Conservation (phyloP, 2,888 invertebrate species). For the Strigamia transsilvanica region DNA sequence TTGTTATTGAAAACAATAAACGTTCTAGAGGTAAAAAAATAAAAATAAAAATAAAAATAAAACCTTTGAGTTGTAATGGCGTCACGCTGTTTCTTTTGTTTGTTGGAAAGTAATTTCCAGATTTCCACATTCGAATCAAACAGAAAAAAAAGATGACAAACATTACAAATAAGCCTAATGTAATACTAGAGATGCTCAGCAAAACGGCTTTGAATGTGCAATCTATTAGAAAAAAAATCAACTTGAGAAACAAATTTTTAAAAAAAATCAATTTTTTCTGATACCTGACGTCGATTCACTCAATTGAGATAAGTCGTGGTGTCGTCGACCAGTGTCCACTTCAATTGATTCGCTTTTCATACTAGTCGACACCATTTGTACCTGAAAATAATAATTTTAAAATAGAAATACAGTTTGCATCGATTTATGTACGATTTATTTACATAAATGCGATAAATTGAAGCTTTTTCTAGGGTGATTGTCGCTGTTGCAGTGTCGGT, state of each 20-base stretch:
- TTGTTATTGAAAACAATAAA: background rate
- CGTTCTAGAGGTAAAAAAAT: background rate
- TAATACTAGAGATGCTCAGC: background rate
- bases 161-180: background rate
- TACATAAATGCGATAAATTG: slow-evolving; percentile 82
- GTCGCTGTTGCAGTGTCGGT: slow-evolving; percentile 82
- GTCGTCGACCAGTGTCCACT: background rate
- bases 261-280: background rate
- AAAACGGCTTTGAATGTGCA: background rate
- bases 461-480: slow-evolving; percentile 81
- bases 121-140: background rate
- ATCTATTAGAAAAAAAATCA: background rate
- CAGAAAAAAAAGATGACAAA: background rate
- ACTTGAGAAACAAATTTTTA: background rate
- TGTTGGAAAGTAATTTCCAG: background rate
- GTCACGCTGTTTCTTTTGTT: background rate
- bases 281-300: background rate
- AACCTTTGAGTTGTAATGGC: background rate
- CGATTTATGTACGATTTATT: background rate
- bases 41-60: too few species aligned
- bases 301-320: background rate
- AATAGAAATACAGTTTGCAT: background rate
- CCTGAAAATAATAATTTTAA: background rate
- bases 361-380: background rate
- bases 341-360: background rate